phyloP scores from a whole-genome alignment of 2,797 vertebrate species.

The Aldrovandia affinis region DNA sequence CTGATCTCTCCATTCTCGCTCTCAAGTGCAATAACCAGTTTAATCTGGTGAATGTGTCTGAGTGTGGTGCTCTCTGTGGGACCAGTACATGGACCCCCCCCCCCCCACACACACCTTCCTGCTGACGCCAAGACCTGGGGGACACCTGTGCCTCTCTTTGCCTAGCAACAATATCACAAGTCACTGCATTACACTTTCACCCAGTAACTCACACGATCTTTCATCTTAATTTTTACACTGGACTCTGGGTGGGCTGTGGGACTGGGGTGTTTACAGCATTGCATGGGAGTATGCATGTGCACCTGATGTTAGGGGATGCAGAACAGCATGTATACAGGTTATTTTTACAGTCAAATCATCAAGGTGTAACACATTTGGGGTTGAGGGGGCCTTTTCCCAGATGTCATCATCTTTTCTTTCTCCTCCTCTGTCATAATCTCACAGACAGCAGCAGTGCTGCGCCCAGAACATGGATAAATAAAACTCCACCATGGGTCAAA shows the following conservation, averaged over 20 bases:
- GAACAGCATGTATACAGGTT: slow-evolving; percentile 6
- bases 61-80: slow-evolving; percentile 1
- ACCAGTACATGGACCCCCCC: not conserved
- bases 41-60: not conserved
- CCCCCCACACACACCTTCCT: not conserved
- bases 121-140: not conserved
- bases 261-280: not conserved
- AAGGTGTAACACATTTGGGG: not conserved
- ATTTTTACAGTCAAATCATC: slow-evolving; percentile 16
- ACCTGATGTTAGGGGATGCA: slow-evolving; percentile 9
- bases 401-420: slow-evolving; percentile 43
- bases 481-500: not conserved
- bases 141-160: slow-evolving; percentile 19
- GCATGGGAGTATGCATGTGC: slow-evolving; percentile 3
- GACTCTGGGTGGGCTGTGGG: not conserved
- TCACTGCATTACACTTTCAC: not conserved
- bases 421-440: slow-evolving; percentile 29
- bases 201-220: not conserved
- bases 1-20: not conserved
- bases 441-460: not conserved
- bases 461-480: not conserved
- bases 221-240: not conserved
- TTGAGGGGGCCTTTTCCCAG: slow-evolving; percentile 25
- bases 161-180: not conserved
- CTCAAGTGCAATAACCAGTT: slow-evolving; percentile 11